Evolutionary conservation across 2,113 vertebrate genomes (phyloP).

Genomic region (Tamias sibiricus): DNA sequence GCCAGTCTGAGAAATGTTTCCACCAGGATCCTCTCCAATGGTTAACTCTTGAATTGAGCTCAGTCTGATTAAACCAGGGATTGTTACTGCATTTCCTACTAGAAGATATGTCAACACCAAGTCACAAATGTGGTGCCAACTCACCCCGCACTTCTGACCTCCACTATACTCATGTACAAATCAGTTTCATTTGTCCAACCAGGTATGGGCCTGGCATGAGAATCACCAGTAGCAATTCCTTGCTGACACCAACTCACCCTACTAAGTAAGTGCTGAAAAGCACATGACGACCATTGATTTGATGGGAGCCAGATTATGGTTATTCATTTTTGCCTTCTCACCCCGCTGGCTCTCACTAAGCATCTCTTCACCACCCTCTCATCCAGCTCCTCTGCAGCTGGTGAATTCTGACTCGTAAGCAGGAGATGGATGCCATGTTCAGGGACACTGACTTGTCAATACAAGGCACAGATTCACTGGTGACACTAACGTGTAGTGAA

Average conservation of each 20-base stretch:
- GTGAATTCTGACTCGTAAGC: not conserved
- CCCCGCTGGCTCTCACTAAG: not conserved
- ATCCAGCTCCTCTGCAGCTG: not conserved
- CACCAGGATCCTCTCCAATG: not conserved
- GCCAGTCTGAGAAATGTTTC: not conserved
- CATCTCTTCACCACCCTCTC: not conserved
- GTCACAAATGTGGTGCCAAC: not conserved
- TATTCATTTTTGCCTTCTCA: not conserved
- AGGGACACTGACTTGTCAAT: not conserved
- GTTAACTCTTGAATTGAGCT: not conserved
- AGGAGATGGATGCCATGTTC: not conserved
- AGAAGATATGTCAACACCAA: not conserved
- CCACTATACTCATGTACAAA: accelerated
- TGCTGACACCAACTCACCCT: not conserved
- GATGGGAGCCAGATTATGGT: not conserved
- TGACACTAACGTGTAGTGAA: not conserved
- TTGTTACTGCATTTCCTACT: not conserved
- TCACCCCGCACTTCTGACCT: not conserved
- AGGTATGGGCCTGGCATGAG: not conserved
- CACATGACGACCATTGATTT: not conserved
- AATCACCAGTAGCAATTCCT: not conserved
- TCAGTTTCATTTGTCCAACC: not conserved
- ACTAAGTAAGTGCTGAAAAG: not conserved
- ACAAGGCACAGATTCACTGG: not conserved
- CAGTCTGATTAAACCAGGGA: not conserved